Conservation (phyloP, 2,888 invertebrate genomes). For the Parapristionchus giblindavisi region DNA sequence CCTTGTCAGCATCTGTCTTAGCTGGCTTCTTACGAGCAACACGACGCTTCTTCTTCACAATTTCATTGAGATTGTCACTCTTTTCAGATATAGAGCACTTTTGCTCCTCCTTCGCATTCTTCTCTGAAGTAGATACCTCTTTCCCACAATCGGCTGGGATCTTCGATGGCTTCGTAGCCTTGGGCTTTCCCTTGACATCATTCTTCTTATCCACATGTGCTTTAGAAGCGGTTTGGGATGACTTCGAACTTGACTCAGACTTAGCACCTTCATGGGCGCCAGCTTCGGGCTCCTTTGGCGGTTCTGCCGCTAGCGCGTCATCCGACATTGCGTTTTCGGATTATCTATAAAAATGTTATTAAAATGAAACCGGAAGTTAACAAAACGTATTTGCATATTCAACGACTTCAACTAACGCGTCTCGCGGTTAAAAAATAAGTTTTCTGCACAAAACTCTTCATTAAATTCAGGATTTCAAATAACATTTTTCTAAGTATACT, state of each 20-base stretch:
- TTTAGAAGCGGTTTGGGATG: background rate
- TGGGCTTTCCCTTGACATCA: conserved; percentile 5
- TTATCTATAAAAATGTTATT: too few relatives aligned
- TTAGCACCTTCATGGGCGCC: background rate
- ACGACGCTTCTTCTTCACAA: conserved; percentile 21
- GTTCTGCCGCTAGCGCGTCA: conserved; percentile 9
- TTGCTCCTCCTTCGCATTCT: background rate
- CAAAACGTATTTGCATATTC: too few relatives aligned
- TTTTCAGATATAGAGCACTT: background rate
- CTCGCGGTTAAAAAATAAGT: too few relatives aligned
- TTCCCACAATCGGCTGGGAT: background rate
- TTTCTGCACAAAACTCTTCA: too few relatives aligned
- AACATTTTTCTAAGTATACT: too few relatives aligned
- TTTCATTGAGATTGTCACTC: conserved; percentile 1
- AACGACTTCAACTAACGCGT: too few relatives aligned
- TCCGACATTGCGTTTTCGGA: conserved; percentile 22
- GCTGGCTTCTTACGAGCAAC: conserved; percentile 23
- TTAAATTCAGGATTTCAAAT: too few relatives aligned
- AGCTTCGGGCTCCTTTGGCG: conserved; percentile 18
- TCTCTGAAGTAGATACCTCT: background rate
- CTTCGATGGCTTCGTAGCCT: conserved; percentile 12
- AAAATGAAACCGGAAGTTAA: too few relatives aligned
- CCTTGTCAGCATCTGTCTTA: conserved; percentile 1
- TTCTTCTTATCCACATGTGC: conserved; percentile 24
- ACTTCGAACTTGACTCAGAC: background rate